Base-by-base conservation (phyloP, 2,797 vertebrate species). In the Hyperoplus immaculatus region DNA sequence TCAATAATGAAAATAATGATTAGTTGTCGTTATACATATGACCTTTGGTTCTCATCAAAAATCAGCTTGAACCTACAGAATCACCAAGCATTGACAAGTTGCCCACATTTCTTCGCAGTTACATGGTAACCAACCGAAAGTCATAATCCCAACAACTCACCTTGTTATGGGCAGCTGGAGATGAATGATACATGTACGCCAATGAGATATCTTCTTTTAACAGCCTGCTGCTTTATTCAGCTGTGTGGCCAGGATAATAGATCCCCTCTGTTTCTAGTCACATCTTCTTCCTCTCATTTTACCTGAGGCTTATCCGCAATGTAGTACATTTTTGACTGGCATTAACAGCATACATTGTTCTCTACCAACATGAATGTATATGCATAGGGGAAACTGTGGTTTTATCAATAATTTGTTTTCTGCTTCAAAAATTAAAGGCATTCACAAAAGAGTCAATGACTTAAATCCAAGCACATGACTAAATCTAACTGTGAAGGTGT, bases 221-320 rank as follows among this genome's bases (percentile, higher is more conserved):
- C 87, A 88, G 87, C 88, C 82, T 87, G 73, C 85, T 91, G 88
- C 89, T 93, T 92, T 85, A 89, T 90, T 93, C 87, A 85, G 85
- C 89, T 84, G 69, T 84, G 88, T 86, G 86, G 87, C 85, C 82
- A 66, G 61, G 86, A 93, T 89, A 83, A 90, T 84, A 87, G 86
- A 89, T 83, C 85, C 88, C 87, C 74, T 75, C 85, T 89, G 86
- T 84, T 86, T 85, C 87, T 91, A 88, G 94, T 93, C 89, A 88
- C 87, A 90, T 90, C 87, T 85, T 87, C 81, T 86, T 77, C 63
- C 68, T 89, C 76, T 89, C 83, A 70, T 90, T 90, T 90, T 82
- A 91, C 88, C 90, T 75, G 69, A 88, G 88, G 83, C 78, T 65
- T 80, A 85, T 87, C 87, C 47, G 43, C 83, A 87, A 85, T 91